Base-by-base conservation (phyloP, 2,113 vertebrate species). In the Drymodes brunneopygia region DNA sequence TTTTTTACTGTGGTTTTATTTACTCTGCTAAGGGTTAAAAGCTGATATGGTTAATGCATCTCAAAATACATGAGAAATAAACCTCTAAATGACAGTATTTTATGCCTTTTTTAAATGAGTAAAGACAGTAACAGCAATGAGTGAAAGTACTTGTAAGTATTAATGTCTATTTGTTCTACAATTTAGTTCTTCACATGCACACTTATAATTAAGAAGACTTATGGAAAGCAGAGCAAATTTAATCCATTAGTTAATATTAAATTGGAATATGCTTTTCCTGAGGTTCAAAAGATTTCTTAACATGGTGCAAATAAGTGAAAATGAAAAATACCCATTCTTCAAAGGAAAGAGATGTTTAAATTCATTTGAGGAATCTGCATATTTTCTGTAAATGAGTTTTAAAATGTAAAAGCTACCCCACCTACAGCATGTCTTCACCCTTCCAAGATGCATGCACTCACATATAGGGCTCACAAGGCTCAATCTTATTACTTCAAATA, bases 61-160 rank as follows among this genome's bases (percentile, higher is more conserved):
- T 83, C 69, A 96, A 65, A 75, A 81, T 61, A 27, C 10, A 44
- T 21, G 24, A 87, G 74, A 67, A 79, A 67, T 58, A 78, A 94
- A 92, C 67, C 17, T 71, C 60, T 85, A 77, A 88, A 79, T 80
- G 96, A 83, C 80, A 78, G 15, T 15, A 78, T 85, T 97, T 97
- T 91, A 94, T 81, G 93, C 28, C 10, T 23, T 88, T 29, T 29
- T 89, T 19, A 5, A 77, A 85, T 88, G 82, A 90, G 61, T 93
- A 94, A 97, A 96, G 66, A 94, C 65, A 95, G 81, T 83, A 97
- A 90, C 69, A 89, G 83, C 82, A 95, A 58, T 94, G 77, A 96
- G n/a, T 92, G 85, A 93, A 81, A 91, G 64, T 86, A 95, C 94
- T 93, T 95, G n/a, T 96, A 97, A 97, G 81, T 94, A 93, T 91